Conservation (phyloP, 2,797 vertebrate genomes). For the Myripristis jacobus region DNA sequence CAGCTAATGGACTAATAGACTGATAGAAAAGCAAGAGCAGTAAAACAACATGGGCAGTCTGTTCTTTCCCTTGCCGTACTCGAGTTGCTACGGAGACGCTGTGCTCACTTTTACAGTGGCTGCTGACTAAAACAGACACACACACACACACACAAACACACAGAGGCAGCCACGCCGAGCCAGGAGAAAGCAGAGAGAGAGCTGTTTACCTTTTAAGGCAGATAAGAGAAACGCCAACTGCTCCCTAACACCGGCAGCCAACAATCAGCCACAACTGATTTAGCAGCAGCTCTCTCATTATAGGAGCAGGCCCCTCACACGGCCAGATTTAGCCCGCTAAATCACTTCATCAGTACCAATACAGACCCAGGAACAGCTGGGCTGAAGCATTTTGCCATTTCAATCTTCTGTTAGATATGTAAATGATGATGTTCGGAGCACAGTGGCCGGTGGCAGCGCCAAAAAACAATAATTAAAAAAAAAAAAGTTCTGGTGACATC, state of each 20-base stretch:
- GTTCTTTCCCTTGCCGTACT: slow-evolving; percentile 38
- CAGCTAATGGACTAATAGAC: slow-evolving; percentile 8
- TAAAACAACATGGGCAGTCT: slow-evolving; percentile 24
- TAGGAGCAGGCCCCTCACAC: slow-evolving; percentile 29
- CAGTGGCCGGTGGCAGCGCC: slow-evolving; percentile 31
- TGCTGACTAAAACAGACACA: slow-evolving; percentile 47
- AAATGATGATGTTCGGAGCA: slow-evolving; percentile 56
- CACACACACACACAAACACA: slow-evolving; percentile 30
- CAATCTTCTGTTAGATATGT: slow-evolving; percentile 64
- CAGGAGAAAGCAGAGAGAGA: slow-evolving; percentile 4
- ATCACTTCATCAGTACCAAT: slow-evolving; percentile 61
- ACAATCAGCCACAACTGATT: slow-evolving; percentile 73
- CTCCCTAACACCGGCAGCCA: slow-evolving; percentile 60
- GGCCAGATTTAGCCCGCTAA: slow-evolving; percentile 62
- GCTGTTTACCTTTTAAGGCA: slow-evolving; percentile 68
- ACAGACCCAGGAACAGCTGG: slow-evolving; percentile 66
- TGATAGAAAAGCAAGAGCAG: slow-evolving; percentile 10
- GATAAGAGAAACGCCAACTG: slow-evolving; percentile 72
- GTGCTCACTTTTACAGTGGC: slow-evolving; percentile 67
- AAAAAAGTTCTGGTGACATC: slow-evolving; percentile 31
- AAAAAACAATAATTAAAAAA: no score
- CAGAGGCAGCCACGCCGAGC: slow-evolving; percentile 19
- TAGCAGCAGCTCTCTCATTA: slow-evolving; percentile 62
- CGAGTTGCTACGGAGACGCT: slow-evolving; percentile 74
- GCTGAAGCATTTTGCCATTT: slow-evolving; percentile 56